A percentile compares a stretch with the other conserved stretches of the same genome.
Evolutionary conservation across 2,797 vertebrate species (phyloP).

Genomic region (Chaetodon trifasciatus): DNA sequence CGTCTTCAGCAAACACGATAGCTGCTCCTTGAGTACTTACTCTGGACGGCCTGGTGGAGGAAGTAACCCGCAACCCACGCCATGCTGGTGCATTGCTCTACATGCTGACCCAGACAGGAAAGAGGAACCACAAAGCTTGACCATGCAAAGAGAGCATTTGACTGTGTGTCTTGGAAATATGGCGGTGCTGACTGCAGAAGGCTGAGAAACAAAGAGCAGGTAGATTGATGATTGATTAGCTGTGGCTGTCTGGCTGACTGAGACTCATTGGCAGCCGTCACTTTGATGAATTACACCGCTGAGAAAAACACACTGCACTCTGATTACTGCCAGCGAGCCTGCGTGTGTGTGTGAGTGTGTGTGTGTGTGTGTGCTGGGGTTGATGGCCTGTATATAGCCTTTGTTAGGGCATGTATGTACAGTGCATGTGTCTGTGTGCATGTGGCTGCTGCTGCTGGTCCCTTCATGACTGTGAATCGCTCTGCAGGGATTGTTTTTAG

Average conservation of each 20-base stretch:
- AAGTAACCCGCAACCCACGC: not conserved
- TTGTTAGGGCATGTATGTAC: conserved; percentile 23
- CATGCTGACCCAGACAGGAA: conserved; percentile 6
- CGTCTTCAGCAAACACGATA: not conserved
- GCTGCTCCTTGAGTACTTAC: not conserved
- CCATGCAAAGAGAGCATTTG: not conserved
- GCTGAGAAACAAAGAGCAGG: conserved; percentile 69
- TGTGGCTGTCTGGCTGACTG: conserved; percentile 72
- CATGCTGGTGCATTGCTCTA: conserved; percentile 8
- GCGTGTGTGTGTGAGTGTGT: conserved; percentile 39
- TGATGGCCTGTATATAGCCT: not conserved
- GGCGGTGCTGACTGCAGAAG: conserved; percentile 29
- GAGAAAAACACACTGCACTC: conserved; percentile 76
- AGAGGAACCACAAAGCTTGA: not conserved
- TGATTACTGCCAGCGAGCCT: conserved; percentile 75
- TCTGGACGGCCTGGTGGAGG: not conserved
- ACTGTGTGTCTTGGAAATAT: conserved; percentile 22
- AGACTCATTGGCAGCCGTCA: conserved; percentile 81
- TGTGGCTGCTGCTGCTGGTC: not conserved
- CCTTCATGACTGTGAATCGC: not conserved
- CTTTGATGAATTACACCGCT: conserved; percentile 79
- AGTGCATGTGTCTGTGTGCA: conserved; percentile 9
- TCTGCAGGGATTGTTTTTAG: conserved; percentile 29
- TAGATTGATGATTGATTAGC: conserved; percentile 81
- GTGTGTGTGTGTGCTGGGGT: conserved; percentile 14